Evolutionary conservation across 2,797 vertebrate species (phyloP).

Genomic region (Ataeniobius toweri): DNA sequence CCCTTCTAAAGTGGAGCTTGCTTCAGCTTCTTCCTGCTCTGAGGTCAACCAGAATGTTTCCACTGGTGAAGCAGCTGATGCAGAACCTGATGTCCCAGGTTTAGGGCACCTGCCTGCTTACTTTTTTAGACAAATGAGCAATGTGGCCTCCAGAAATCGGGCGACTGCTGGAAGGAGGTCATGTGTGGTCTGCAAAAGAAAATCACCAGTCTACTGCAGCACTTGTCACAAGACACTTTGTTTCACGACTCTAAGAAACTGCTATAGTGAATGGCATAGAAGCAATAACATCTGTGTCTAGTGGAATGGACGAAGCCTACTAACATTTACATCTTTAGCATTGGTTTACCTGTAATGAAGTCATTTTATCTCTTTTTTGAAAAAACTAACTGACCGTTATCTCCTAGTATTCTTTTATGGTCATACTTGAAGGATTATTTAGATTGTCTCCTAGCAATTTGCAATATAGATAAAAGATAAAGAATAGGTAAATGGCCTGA

Average conservation of each 20-base stretch:
- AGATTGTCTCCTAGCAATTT: background rate
- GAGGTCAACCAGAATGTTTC: slow-evolving; percentile 2
- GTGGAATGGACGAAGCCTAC: background rate
- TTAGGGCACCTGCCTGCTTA: slow-evolving; percentile 61
- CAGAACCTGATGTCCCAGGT: background rate
- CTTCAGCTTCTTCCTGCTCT: background rate
- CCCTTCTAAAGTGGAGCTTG: background rate
- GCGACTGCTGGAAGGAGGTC: slow-evolving; percentile 58
- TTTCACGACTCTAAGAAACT: slow-evolving; percentile 62
- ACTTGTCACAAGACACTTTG: slow-evolving; percentile 67
- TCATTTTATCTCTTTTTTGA: background rate
- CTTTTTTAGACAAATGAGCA: slow-evolving; percentile 60
- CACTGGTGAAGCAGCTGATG: background rate
- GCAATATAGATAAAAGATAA: background rate
- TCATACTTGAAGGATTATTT: background rate
- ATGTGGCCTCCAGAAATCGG: slow-evolving; percentile 46
- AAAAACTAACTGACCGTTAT: background rate
- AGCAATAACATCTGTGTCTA: slow-evolving; percentile 49
- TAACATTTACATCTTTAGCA: background rate
- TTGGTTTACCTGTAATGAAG: background rate
- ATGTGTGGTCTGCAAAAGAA: slow-evolving; percentile 63
- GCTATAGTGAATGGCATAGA: slow-evolving; percentile 61
- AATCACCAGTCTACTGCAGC: slow-evolving; percentile 64
- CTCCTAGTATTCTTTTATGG: background rate
- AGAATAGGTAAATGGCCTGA: too few relatives aligned